phyloP scores from a whole-genome alignment of 2,797 vertebrate species.

The Euthynnus affinis region DNA sequence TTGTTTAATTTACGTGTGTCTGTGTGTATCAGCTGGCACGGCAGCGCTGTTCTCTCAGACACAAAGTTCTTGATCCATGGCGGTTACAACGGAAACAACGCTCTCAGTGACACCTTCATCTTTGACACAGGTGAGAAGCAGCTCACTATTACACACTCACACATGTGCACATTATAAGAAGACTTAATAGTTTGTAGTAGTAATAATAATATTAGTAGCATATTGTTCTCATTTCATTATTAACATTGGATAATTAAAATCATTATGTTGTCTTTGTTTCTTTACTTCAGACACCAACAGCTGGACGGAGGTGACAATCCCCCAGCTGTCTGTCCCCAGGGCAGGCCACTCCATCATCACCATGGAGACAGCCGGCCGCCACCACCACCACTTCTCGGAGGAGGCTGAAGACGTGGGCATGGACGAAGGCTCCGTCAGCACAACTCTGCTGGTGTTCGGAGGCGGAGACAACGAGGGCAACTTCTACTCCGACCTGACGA shows the following conservation, averaged over 20 bases:
- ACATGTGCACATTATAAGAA: background rate
- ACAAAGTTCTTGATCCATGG: constrained; percentile 87
- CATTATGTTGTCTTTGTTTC: background rate
- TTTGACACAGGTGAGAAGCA: constrained; percentile 85
- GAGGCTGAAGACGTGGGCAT: constrained; percentile 43
- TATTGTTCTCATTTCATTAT: background rate
- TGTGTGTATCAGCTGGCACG: constrained; percentile 85
- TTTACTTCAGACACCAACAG: constrained; percentile 78
- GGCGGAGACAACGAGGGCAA: constrained; percentile 89
- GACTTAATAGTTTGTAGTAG: background rate
- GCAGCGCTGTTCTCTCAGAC: constrained; percentile 84
- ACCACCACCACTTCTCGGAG: constrained; percentile 20
- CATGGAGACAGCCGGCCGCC: constrained; percentile 68
- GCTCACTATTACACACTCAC: background rate
- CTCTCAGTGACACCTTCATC: constrained; percentile 84
- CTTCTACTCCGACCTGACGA: constrained; percentile 86
- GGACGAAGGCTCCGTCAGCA: constrained; percentile 32
- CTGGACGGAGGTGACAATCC: constrained; percentile 83
- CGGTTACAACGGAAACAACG: constrained; percentile 87
- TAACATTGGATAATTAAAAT: background rate
- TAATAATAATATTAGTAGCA: no score
- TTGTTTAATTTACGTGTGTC: constrained; percentile 6
- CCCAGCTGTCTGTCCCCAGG: constrained; percentile 80
- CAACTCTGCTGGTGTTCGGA: constrained; percentile 85
- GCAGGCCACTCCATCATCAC: constrained; percentile 88